These are phyloP conservation scores for Myxocyprinus asiaticus DNA, from an alignment of 2,113 vertebrate genomes.

Conservation along the genomic window DNA sequence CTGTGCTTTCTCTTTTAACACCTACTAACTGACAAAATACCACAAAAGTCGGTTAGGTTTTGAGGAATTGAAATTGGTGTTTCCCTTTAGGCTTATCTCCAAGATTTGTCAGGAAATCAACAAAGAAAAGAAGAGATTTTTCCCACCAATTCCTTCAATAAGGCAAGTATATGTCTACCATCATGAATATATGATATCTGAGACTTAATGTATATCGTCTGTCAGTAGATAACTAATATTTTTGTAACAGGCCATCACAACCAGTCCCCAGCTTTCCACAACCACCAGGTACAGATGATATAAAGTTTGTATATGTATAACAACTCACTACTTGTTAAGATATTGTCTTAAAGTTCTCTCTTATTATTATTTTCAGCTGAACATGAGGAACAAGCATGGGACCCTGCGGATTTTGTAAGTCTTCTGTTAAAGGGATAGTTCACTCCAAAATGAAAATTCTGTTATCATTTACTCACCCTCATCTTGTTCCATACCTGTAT, in stretches of 20 bases:
- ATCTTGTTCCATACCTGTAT: too few relatives aligned
- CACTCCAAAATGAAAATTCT: too few relatives aligned
- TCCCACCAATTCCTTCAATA: constrained; percentile 76
- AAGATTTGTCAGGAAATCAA: constrained; percentile 88
- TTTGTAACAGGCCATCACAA: constrained; percentile 47
- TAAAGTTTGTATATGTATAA: not conserved
- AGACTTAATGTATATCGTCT: not conserved
- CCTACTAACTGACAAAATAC: not conserved
- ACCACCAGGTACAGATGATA: constrained; percentile 63
- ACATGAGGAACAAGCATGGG: constrained; percentile 79
- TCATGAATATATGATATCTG: not conserved
- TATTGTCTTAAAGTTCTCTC: not conserved
- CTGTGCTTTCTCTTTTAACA: not conserved
- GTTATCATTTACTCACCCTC: too few relatives aligned
- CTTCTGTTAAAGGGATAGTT: constrained; percentile 13
- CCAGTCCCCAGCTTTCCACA: constrained; percentile 60
- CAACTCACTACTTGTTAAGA: not conserved
- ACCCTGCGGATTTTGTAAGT: constrained; percentile 83
- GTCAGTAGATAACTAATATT: not conserved
- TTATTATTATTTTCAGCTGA: constrained; percentile 37
- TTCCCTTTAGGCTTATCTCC: constrained; percentile 78
- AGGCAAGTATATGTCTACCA: not conserved
- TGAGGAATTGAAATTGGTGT: not conserved
- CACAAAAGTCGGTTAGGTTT: not conserved
- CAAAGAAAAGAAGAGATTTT: constrained; percentile 78